phyloP scores from a whole-genome alignment of 2,113 vertebrate species.

The Siphamia tubifer region DNA sequence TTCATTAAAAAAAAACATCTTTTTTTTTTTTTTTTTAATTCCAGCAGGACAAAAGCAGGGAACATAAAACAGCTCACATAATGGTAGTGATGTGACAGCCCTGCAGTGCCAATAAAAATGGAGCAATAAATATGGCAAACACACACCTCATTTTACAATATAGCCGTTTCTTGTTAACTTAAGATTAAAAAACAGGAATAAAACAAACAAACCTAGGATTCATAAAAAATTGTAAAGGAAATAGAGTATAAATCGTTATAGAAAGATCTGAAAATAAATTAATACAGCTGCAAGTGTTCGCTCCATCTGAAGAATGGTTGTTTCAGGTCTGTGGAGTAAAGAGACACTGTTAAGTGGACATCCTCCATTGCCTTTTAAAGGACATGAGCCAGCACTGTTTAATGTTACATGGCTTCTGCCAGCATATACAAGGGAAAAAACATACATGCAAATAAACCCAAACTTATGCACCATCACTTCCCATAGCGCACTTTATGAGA shows the following conservation, averaged over 20 bases:
- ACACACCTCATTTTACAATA: neutral
- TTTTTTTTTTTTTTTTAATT: too few relatives aligned
- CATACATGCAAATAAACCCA: constrained; percentile 25
- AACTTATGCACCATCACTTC: neutral
- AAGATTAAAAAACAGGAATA: neutral
- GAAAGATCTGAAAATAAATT: too few relatives aligned
- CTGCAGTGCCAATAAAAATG: constrained; percentile 5
- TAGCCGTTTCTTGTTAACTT: neutral
- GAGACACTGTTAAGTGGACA: constrained; percentile 24
- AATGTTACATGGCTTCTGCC: neutral
- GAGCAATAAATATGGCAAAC: constrained; percentile 26
- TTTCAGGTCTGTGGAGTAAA: constrained; percentile 25
- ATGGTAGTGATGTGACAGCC: neutral
- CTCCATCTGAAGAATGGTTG: constrained; percentile 22
- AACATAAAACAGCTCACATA: neutral
- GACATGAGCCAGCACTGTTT: neutral
- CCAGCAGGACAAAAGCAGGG: neutral
- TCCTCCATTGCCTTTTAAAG: constrained; percentile 24
- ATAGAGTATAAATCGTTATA: too few relatives aligned
- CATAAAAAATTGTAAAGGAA: too few relatives aligned
- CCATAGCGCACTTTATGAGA: neutral
- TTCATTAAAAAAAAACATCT: neutral
- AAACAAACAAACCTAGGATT: neutral
- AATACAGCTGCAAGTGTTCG: neutral
- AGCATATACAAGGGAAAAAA: neutral